Evolutionary conservation across 2,888 invertebrate species (phyloP), one percentile per base, ranked within the genome.

Genomic region (Drosophila formosana): DNA sequence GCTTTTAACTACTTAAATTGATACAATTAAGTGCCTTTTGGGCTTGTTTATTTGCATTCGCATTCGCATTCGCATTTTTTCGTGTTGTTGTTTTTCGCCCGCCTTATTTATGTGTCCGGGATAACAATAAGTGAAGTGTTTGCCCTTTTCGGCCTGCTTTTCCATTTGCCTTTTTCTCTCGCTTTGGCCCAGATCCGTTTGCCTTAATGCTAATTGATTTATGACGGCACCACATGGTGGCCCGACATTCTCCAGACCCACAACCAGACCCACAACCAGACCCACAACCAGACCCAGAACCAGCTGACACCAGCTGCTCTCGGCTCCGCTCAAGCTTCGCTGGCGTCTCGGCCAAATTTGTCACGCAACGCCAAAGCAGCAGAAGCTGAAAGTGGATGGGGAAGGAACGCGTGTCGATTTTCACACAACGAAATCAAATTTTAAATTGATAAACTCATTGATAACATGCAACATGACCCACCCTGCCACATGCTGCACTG

Each of bases 11-110:
- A 71, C 75, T 80, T 73, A 75, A 82, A 85, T 84, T 82, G 88
- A 72, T 85, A 75, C 85, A 82, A 82, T 82, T 88, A 88, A 85
- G 82, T 85, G 82, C 68, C 88, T 74, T 84, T 84, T 61, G 66
- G 84, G 68, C 66, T 66, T 77, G 77, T 83, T 83, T 80, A 75
- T 80, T 74, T 62, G 64, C 66, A 72, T 81, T 85, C 66, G 43
- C 53, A 45, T 66, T 61, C 57, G 41, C 25, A 18, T 30, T 30
- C 30, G 34, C 1, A 37, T 41, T 56, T 51, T 52, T 46, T 55
- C n/a, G 47, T 28, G 41, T 43, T 50, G 18, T 13, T 60, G 25
- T 50, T 41, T 43, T n/a, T 39, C 11, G 30, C 30, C 43, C 26
- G 45, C 66, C 49, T 76, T 78, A 77, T 78, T 77, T 78, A 70